Evolutionary conservation across 2,888 invertebrate genomes (phyloP).

Genomic region (Limnephilus rhombicus): DNA sequence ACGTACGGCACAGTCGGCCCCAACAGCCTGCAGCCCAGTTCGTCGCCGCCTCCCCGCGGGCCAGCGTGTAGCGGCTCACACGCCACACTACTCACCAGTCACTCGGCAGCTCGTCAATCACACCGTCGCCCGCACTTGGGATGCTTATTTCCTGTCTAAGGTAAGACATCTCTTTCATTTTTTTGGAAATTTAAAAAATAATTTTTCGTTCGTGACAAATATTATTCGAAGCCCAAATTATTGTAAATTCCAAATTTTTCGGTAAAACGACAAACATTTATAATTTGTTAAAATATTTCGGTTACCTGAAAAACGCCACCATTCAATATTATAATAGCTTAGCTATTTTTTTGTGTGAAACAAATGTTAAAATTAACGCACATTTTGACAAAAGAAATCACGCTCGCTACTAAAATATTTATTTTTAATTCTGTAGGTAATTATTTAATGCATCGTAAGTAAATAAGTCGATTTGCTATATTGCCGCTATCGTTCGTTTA

Average conservation of each 20-base stretch:
- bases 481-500: neutral
- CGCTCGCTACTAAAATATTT: neutral
- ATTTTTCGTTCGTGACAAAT: neutral
- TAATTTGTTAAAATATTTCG: neutral
- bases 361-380: neutral
- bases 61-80: neutral
- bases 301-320: neutral
- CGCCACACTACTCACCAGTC: neutral
- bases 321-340: neutral
- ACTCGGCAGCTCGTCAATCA: neutral
- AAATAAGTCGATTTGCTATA: neutral
- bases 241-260: neutral
- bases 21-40: neutral
- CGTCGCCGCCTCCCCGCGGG: neutral
- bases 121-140: neutral
- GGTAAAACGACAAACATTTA: no score
- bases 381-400: neutral
- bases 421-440: neutral
- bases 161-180: slow-evolving; percentile 29
- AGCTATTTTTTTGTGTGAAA: neutral
- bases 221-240: neutral
- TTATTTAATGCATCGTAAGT: neutral
- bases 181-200: neutral
- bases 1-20: slow-evolving; percentile 17
- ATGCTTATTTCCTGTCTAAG: slow-evolving; percentile 40